Conservation (phyloP, 1,140 invertebrate genomes). For the Harpegnathos saltator region DNA sequence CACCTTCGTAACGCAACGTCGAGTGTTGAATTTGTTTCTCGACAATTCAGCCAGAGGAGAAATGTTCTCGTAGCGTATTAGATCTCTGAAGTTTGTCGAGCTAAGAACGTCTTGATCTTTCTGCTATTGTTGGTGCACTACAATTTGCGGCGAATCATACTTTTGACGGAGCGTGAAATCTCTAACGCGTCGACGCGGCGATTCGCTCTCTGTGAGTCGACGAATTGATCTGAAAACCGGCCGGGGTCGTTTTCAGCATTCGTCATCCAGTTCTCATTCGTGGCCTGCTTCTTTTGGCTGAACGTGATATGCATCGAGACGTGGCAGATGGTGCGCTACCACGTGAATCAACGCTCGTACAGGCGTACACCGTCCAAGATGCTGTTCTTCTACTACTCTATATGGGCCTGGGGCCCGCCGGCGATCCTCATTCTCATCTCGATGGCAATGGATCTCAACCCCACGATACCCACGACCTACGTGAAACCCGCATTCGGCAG, state of each 20-base stretch:
- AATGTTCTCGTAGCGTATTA: too few relatives aligned
- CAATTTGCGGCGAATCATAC: too few relatives aligned
- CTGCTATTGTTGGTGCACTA: too few relatives aligned
- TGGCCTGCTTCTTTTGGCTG: slow-evolving; percentile 93
- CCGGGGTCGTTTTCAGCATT: slow-evolving; percentile 84
- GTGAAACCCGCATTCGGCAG: slow-evolving; percentile 85
- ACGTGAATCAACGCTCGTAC: slow-evolving; percentile 73
- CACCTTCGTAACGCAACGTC: too few relatives aligned
- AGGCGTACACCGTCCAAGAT: slow-evolving; percentile 75
- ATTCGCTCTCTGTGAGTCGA: slow-evolving; percentile 20
- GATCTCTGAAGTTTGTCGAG: too few relatives aligned
- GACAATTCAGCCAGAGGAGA: too few relatives aligned
- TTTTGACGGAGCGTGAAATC: too few relatives aligned
- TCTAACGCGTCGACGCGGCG: neutral
- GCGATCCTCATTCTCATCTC: slow-evolving; percentile 83
- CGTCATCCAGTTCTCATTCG: slow-evolving; percentile 90
- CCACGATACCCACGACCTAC: slow-evolving; percentile 83
- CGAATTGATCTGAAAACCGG: slow-evolving; percentile 2
- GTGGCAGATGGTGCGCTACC: slow-evolving; percentile 84
- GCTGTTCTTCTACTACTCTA: slow-evolving; percentile 87
- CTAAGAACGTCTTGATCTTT: too few relatives aligned
- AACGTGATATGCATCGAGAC: slow-evolving; percentile 91
- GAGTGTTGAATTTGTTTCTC: too few relatives aligned
- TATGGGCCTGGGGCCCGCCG: slow-evolving; percentile 87
- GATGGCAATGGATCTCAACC: slow-evolving; percentile 83